These are phyloP conservation scores for Drosophila santomea DNA, from an alignment of 1,140 invertebrate genomes.

Conservation along the genomic window DNA sequence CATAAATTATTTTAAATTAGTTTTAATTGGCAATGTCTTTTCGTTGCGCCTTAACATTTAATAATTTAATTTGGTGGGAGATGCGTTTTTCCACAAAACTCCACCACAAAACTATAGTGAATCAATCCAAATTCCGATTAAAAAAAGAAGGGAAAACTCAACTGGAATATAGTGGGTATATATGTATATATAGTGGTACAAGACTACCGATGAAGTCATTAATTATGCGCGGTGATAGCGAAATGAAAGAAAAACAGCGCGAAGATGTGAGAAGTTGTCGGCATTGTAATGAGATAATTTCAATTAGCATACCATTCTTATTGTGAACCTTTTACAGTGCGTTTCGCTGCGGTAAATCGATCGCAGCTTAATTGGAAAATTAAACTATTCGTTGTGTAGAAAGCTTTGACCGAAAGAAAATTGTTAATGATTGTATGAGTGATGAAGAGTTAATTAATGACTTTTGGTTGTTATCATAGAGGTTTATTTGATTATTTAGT, in stretches of 20 bases:
- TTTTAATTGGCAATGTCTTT: conserved; percentile 78
- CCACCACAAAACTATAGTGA: not conserved
- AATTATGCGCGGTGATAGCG: conserved; percentile 32
- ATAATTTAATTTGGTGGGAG: conserved; percentile 51
- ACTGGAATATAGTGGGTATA: not conserved
- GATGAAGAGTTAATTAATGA: not conserved
- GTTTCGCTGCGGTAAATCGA: conserved; percentile 3
- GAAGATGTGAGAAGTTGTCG: conserved; percentile 5
- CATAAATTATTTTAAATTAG: conserved; percentile 81
- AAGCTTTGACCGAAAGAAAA: not conserved
- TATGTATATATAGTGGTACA: not conserved
- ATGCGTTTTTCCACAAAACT: conserved; percentile 12
- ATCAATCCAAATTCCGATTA: conserved; percentile 1
- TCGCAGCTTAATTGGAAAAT: conserved; percentile 8
- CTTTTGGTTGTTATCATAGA: too few relatives aligned
- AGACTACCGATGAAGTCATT: conserved; percentile 35
- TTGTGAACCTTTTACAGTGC: not conserved
- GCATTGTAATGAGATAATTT: conserved; percentile 37
- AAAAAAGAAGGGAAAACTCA: not conserved
- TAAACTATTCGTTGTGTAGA: not conserved
- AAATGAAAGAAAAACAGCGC: conserved; percentile 1
- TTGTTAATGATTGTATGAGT: not conserved
- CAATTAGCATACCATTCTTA: conserved; percentile 25
- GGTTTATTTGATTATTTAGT: not conserved
- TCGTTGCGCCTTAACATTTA: conserved; percentile 55